Conservation (phyloP, 1,140 invertebrate species). For the Pogonomyrmex californicus region DNA sequence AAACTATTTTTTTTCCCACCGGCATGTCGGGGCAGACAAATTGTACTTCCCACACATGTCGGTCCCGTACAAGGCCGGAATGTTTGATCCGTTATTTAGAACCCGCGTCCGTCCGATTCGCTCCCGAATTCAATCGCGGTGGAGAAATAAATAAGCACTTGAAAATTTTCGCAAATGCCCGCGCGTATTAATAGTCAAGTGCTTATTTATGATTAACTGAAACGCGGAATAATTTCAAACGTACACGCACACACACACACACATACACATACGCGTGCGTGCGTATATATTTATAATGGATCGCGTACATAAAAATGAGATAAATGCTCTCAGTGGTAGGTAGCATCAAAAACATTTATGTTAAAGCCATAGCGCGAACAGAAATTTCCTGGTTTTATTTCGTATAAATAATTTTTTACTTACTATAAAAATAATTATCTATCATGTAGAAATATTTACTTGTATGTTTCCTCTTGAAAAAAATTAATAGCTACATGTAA, state of each 20-base stretch:
- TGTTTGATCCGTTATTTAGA: constrained; percentile 58
- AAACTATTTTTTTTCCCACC: constrained; percentile 48
- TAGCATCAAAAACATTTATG: background rate
- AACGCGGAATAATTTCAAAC: constrained; percentile 7
- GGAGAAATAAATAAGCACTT: background rate
- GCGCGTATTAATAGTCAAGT: background rate
- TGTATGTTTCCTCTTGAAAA: background rate
- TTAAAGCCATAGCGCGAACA: background rate
- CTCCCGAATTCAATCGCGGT: background rate
- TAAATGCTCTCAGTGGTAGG: constrained; percentile 3
- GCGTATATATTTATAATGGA: background rate
- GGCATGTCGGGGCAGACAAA: constrained; percentile 41
- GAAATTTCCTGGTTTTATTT: background rate
- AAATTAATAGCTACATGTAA: background rate
- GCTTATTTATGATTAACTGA: constrained; percentile 21
- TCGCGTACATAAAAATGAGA: background rate
- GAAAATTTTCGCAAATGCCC: constrained; percentile 10
- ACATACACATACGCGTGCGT: background rate
- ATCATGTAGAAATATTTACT: background rate
- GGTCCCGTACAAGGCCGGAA: constrained; percentile 25
- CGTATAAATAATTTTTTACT: constrained; percentile 12
- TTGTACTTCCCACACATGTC: constrained; percentile 50
- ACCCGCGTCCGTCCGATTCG: constrained; percentile 10
- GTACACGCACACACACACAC: background rate
- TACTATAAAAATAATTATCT: background rate